phyloP scores from a whole-genome alignment of 2,113 vertebrate species.

The Oncorhynchus mykiss region DNA sequence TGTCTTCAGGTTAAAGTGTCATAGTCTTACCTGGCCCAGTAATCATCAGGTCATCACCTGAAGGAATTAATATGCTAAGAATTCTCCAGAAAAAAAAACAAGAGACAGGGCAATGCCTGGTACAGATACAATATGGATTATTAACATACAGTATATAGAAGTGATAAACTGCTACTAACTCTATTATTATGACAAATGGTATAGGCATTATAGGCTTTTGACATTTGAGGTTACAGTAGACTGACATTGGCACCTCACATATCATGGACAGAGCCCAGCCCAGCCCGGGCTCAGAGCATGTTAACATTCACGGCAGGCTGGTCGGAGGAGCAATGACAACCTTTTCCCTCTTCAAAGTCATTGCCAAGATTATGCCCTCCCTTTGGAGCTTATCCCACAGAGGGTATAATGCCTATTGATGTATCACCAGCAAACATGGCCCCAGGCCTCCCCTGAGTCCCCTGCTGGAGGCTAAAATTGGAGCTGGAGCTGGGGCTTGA shows the following conservation, averaged over 20 bases:
- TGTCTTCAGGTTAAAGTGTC: slow-evolving; percentile 38
- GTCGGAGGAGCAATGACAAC: slow-evolving; percentile 47
- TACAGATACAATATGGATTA: neutral
- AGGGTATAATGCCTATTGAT: slow-evolving; percentile 63
- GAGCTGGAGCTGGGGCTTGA: slow-evolving; percentile 23
- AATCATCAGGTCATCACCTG: slow-evolving; percentile 38
- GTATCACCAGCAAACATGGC: slow-evolving; percentile 63
- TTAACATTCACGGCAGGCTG: slow-evolving; percentile 59
- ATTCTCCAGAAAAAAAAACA: neutral
- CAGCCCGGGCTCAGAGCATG: neutral
- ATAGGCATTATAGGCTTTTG: neutral
- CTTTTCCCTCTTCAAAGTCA: slow-evolving; percentile 59
- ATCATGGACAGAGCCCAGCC: slow-evolving; percentile 25
- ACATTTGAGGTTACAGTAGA: neutral
- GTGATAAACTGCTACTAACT: neutral
- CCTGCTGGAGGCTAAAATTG: slow-evolving; percentile 64
- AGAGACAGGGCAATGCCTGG: slow-evolving; percentile 3
- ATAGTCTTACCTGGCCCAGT: slow-evolving; percentile 40
- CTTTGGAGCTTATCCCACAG: slow-evolving; percentile 53
- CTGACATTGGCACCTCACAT: slow-evolving; percentile 1
- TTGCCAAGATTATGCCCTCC: slow-evolving; percentile 66
- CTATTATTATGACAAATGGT: neutral
- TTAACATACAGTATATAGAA: no score
- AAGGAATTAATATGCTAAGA: slow-evolving; percentile 28
- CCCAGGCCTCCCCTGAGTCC: slow-evolving; percentile 34